Evolutionary conservation across 2,113 vertebrate species (phyloP), one percentile per base, ranked within the genome.

Genomic region (Rhineura floridana): DNA sequence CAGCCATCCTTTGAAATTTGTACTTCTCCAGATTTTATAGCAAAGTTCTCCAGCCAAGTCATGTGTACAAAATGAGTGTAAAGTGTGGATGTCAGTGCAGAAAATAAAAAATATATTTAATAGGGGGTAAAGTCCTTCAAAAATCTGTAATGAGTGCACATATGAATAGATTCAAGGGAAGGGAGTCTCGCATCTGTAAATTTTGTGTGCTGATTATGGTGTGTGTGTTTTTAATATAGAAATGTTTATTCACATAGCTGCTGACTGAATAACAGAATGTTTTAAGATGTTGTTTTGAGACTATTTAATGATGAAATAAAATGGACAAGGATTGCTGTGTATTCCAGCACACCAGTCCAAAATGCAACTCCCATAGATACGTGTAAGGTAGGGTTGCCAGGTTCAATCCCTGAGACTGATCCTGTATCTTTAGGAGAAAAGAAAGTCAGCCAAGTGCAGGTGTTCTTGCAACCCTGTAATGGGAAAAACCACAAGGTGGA

Each of bases 111-210:
- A n/a, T n/a, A 88, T 75, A 69, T 50, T 89, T 84, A 72, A 46
- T 48, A 75, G 73, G 90, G 90, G 33, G 59, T 28, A 90, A 91
- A 88, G 86, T 8, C 83, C 78, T 84, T 65, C 0, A 82, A 91
- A 85, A 80, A 77, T 67, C 52, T 73, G 21, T 87, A n/a, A 25
- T 63, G 78, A 81, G 39, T 73, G 11, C 48, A 44, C 17, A 5
- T 69, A 69, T 1, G 72, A 77, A 63, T n/a, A 62, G 39, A 85
- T 63, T 62, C 55, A 50, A 39, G 19, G 13, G 30, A 44, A 48
- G 17, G 17, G 13, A 10, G 17, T 44, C 1, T 0, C 19, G 88
- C 52, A 63, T 75, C 73, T 7, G 3, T 46, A 6, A 44, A 87
- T 81, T 59, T 70, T 72, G 36, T 5, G 25, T 46, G 72, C 0